Base-by-base conservation (phyloP, 1,140 invertebrate genomes). In the Thaumatotibia leucotreta region DNA sequence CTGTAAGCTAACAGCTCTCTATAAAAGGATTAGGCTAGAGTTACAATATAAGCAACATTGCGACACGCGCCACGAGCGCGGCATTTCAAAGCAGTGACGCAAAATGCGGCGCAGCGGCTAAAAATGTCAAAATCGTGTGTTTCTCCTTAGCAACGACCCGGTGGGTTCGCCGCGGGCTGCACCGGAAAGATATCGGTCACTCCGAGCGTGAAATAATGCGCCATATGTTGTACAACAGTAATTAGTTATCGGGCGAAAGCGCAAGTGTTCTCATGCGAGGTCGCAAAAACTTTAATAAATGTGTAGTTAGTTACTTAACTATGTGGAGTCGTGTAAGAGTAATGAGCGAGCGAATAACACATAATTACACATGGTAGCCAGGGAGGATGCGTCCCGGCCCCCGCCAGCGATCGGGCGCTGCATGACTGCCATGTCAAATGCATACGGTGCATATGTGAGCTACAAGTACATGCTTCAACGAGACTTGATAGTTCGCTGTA, bases 41-140 rank as follows among this genome's bases (percentile, higher is more conserved):
- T 79, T 76, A 77, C 74, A 79, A 71, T 76, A 70, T 71, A 68
- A 75, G 75, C 70, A 72, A 52, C 29, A 39, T 83, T 80, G 69
- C 81, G 70, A 78, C 75, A 83, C 68, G 63, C 73, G 64, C 69
- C 75, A 76, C 72, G 68, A 73, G 64, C 71, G 75, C 73, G 79
- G 72, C 80, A 85, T 87, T 87, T 84, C 73, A 75, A 82, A 81
- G 72, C 67, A 65, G 68, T 86, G 79, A 78, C 70, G 80, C 80
- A 87, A 88, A 72, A 67, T 61, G 67, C 52, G 65, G 20, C 10
- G 61, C 65, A 70, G 77, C 39, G 78, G 72, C 80, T 80, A 84
- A 82, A 86, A 90, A 90, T 88, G 86, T 88, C 84, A 88, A 81
- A 85, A 75, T 88, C 84, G 83, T 89, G 86, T 69, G 76, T 66